These are phyloP conservation scores for Ptilonorhynchus violaceus DNA, from an alignment of 2,113 vertebrate species.

Conservation along the genomic window DNA sequence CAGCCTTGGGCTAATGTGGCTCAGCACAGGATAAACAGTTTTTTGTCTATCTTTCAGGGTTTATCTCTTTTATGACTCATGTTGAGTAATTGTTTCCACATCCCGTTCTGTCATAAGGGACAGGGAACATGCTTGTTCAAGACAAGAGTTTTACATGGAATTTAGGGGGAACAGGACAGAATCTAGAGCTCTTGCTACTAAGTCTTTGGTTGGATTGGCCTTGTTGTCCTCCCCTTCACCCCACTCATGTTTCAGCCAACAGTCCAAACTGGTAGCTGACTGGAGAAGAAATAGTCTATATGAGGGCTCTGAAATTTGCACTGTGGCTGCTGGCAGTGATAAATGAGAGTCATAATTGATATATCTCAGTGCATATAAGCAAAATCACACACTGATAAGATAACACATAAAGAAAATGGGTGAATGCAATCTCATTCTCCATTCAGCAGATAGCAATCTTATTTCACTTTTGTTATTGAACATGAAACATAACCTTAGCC, in stretches of 20 bases:
- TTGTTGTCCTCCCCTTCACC: not conserved
- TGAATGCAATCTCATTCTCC: not conserved
- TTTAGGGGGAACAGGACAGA: slow-evolving; percentile 9
- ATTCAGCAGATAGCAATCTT: slow-evolving; percentile 37
- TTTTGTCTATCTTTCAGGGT: slow-evolving; percentile 63
- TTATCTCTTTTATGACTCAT: slow-evolving; percentile 67
- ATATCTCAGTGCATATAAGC: slow-evolving; percentile 2
- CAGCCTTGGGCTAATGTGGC: slow-evolving; percentile 44
- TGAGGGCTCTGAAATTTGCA: not conserved
- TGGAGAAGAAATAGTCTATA: not conserved
- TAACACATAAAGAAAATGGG: slow-evolving; percentile 21
- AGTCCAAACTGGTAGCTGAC: not conserved
- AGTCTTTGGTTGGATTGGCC: not conserved
- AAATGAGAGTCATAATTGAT: slow-evolving; percentile 25
- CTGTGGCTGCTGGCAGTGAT: not conserved
- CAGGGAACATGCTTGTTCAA: slow-evolving; percentile 53
- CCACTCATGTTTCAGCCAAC: not conserved
- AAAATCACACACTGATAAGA: slow-evolving; percentile 40
- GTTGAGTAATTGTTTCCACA: slow-evolving; percentile 62
- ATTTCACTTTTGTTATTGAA: slow-evolving; percentile 34
- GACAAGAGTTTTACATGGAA: slow-evolving; percentile 48
- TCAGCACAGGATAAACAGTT: slow-evolving; percentile 61
- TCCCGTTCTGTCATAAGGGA: slow-evolving; percentile 57
- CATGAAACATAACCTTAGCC: not conserved
- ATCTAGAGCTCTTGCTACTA: not conserved